Percentiles rank a stretch among this genome's conserved stretches.
Evolutionary conservation across 2,113 vertebrate species (phyloP).

Genomic region (Phoenicopterus ruber): DNA sequence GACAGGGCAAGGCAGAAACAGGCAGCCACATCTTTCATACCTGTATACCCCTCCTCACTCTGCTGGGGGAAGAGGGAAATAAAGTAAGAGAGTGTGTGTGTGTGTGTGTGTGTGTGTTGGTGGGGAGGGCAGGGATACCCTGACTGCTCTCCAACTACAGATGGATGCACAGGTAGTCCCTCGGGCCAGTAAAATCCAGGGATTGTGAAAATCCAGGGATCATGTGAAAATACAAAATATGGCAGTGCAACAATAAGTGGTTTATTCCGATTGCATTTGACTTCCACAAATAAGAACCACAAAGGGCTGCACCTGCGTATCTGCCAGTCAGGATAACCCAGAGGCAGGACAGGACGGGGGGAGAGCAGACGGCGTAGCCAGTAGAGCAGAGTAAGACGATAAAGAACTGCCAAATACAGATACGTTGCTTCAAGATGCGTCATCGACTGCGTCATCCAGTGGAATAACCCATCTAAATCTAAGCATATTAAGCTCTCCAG

Average conservation of each 20-base stretch:
- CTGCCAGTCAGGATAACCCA: neutral
- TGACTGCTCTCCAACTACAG: neutral
- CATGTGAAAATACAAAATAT: neutral
- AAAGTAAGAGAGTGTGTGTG: neutral
- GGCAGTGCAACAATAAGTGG: neutral
- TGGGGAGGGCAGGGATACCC: neutral
- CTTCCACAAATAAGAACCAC: neutral
- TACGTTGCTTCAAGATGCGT: conserved; percentile 1
- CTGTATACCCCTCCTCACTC: neutral
- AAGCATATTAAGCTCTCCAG: conserved; percentile 58
- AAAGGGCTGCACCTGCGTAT: neutral
- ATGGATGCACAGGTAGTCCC: neutral
- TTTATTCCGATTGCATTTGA: neutral
- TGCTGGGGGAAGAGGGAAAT: neutral
- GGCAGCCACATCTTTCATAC: neutral
- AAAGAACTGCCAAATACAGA: conserved; percentile 19
- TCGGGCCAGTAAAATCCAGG: neutral
- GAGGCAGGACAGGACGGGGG: neutral
- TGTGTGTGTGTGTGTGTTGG: neutral
- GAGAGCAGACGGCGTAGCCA: neutral
- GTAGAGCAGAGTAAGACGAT: neutral
- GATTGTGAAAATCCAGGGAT: neutral
- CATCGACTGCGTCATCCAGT: neutral
- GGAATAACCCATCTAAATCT: conserved; percentile 56
- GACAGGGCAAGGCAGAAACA: neutral